phyloP scores from a whole-genome alignment of 2,888 invertebrate species.

The Drosophila mettleri region DNA sequence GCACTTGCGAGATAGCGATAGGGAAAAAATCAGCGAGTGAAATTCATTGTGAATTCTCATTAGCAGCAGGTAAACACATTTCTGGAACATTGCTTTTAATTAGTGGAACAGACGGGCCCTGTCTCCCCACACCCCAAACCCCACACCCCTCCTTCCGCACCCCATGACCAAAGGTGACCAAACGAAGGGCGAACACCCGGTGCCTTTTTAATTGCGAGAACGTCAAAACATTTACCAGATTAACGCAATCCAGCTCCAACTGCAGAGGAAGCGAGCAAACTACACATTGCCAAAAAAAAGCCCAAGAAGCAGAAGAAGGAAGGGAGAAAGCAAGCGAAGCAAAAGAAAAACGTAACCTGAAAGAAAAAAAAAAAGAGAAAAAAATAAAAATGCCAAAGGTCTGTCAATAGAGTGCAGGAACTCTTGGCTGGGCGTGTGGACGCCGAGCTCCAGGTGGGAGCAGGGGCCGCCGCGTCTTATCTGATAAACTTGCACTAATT shows the following conservation, averaged over 20 bases:
- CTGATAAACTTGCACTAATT: constrained; percentile 79
- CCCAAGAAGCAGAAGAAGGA: constrained; percentile 15
- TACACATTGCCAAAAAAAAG: constrained; percentile 45
- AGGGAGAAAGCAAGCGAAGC: constrained; percentile 30
- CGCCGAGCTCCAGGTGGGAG: constrained; percentile 14
- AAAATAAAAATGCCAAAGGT: constrained; percentile 47
- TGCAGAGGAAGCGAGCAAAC: constrained; percentile 26
- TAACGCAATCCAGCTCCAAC: constrained; percentile 70
- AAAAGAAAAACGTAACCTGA: constrained; percentile 27
- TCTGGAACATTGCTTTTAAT: constrained; percentile 81
- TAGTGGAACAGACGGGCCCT: constrained; percentile 76
- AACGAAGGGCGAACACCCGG: constrained; percentile 55
- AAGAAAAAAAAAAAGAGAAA: constrained; percentile 7
- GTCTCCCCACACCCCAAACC: constrained; percentile 25
- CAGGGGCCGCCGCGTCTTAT: constrained; percentile 60
- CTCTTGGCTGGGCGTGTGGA: neutral
- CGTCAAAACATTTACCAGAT: constrained; percentile 81
- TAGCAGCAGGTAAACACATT: constrained; percentile 81
- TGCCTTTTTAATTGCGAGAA: constrained; percentile 80
- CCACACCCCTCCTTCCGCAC: constrained; percentile 13
- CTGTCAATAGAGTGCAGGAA: constrained; percentile 64
- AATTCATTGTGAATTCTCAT: constrained; percentile 82
- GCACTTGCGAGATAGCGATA: constrained; percentile 40
- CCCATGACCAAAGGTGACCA: constrained; percentile 15
- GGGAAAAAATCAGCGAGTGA: constrained; percentile 73